Percentiles rank a stretch among this genome's conserved stretches.
Conservation (phyloP, 2,888 invertebrate genomes). For the Pharmacophagus antenor region DNA sequence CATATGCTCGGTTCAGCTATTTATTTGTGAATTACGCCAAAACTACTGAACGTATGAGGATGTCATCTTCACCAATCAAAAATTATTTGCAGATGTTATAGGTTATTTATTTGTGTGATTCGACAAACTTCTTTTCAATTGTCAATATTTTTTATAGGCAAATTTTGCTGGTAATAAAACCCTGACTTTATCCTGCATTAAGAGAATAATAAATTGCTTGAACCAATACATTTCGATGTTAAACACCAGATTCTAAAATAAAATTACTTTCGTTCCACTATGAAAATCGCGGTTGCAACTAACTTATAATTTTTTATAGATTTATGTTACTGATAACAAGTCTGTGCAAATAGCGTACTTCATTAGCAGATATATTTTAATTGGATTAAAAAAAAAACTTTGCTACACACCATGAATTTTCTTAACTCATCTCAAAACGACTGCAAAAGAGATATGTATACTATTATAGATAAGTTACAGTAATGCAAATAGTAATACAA, state of each 20-base stretch:
- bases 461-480: constrained; percentile 15
- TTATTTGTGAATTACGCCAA: no score
- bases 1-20: no score
- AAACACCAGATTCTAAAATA: constrained; percentile 7
- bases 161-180: no score
- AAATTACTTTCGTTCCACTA: constrained; percentile 1
- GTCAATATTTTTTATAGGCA: no score
- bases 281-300: constrained; percentile 8
- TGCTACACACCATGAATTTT: neutral
- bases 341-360: neutral
- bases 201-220: no score
- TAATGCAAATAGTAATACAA: constrained; percentile 21
- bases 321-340: constrained; percentile 5
- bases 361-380: neutral
- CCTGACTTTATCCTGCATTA: no score
- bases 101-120: no score
- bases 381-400: neutral
- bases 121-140: no score
- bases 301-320: constrained; percentile 11
- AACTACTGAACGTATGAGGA: no score
- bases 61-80: no score
- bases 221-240: constrained; percentile 8
- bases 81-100: no score
- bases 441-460: neutral
- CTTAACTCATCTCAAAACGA: neutral